These are phyloP conservation scores for Hemaris fuciformis DNA, from an alignment of 2,888 invertebrate species.

Conservation along the genomic window DNA sequence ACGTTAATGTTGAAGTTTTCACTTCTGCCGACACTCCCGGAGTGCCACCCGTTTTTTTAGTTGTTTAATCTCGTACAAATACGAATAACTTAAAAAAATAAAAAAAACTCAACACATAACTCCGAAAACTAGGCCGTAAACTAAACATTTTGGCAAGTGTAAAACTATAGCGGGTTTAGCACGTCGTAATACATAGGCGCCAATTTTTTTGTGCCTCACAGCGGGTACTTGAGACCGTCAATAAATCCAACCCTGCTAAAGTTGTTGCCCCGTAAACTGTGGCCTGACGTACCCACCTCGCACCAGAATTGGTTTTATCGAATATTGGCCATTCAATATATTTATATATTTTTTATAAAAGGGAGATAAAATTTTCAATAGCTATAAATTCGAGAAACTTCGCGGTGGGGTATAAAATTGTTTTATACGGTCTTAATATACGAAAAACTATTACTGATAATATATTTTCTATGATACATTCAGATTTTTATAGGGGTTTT, in stretches of 20 bases:
- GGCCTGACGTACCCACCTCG: conserved; percentile 46
- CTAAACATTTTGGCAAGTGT: conserved; percentile 14
- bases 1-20: too few species aligned
- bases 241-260: conserved; percentile 68
- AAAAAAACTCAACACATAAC: not conserved
- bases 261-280: conserved; percentile 61
- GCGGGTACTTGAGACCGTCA: conserved; percentile 36
- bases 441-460: not conserved
- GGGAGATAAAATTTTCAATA: not conserved
- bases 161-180: conserved; percentile 9
- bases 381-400: not conserved
- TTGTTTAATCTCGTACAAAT: not conserved
- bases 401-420: not conserved
- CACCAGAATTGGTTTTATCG: conserved; percentile 69
- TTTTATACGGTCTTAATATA: not conserved
- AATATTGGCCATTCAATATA: conserved; percentile 39
- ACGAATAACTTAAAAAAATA: too few species aligned
- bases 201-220: conserved; percentile 40
- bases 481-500: not conserved
- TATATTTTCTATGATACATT: not conserved
- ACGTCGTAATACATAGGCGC: conserved; percentile 13
- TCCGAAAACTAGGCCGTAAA: not conserved
- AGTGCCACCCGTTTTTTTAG: too few species aligned
- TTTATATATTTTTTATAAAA: not conserved
- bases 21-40: too few species aligned